phyloP scores from a whole-genome alignment of 1,140 invertebrate genomes.

The Drosophila arizonae region DNA sequence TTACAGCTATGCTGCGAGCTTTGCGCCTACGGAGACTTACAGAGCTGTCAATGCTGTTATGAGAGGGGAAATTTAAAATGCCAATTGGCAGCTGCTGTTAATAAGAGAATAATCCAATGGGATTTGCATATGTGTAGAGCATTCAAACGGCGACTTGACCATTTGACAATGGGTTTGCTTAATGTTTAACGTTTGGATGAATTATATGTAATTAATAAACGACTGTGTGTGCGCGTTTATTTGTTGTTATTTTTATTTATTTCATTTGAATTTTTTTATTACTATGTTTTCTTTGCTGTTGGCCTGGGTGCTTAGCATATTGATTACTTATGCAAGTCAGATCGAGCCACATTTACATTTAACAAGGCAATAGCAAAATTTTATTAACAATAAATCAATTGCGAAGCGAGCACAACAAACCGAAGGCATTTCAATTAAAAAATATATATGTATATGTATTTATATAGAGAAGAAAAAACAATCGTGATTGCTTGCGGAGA shows the following conservation, averaged over 20 bases:
- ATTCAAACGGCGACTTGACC: slow-evolving; percentile 12
- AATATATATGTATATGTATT: too few relatives aligned
- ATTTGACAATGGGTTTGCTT: not conserved
- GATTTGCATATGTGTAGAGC: slow-evolving; percentile 5
- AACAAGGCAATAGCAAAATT: slow-evolving; percentile 47
- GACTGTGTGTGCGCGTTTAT: slow-evolving; percentile 13
- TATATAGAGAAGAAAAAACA: slow-evolving; percentile 38
- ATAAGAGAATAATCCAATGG: not conserved
- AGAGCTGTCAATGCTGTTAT: not conserved
- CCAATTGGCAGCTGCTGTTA: not conserved
- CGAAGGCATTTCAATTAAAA: slow-evolving; percentile 49
- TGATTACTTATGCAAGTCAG: slow-evolving; percentile 44
- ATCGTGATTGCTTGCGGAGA: slow-evolving; percentile 15
- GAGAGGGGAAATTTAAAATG: too few relatives aligned
- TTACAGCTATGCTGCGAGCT: slow-evolving; percentile 3
- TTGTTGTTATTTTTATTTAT: slow-evolving; percentile 36
- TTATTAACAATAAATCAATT: slow-evolving; percentile 54
- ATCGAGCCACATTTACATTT: slow-evolving; percentile 42
- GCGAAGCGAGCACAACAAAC: slow-evolving; percentile 35
- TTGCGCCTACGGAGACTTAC: not conserved
- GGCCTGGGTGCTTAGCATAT: slow-evolving; percentile 34
- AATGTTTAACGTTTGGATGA: slow-evolving; percentile 47
- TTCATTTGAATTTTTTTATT: not conserved
- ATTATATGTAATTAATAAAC: slow-evolving; percentile 66
- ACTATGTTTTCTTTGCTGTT: slow-evolving; percentile 1